Evolutionary conservation across 2,797 vertebrate genomes (phyloP).

Genomic region (Balearica regulorum): DNA sequence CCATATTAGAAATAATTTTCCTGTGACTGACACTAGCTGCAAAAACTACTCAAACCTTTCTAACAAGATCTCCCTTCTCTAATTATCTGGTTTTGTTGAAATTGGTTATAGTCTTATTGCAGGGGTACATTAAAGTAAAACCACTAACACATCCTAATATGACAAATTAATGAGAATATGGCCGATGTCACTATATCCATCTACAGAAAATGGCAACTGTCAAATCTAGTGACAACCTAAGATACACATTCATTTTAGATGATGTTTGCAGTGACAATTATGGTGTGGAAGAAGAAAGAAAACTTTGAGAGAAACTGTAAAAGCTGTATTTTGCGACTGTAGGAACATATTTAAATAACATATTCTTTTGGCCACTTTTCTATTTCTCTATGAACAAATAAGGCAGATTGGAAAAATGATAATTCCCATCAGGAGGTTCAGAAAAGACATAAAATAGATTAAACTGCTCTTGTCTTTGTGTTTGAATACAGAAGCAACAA

Average conservation of each 20-base stretch:
- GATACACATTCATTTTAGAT: background rate
- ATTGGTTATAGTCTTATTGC: background rate
- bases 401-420: constrained; percentile 43
- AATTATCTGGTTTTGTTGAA: background rate
- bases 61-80: background rate
- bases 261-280: background rate
- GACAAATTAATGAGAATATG: background rate
- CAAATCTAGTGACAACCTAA: background rate
- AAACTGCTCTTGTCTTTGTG: constrained; percentile 39
- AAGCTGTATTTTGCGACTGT: background rate
- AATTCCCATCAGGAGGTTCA: constrained; percentile 50
- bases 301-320: background rate
- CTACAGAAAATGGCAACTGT: background rate
- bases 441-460: constrained; percentile 60
- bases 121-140: background rate
- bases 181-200: background rate
- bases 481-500: constrained; percentile 32
- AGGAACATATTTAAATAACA: background rate
- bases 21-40: background rate
- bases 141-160: background rate
- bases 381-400: constrained; percentile 26
- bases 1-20: background rate
- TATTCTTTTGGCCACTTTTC: background rate
- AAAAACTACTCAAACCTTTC: background rate
- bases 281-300: background rate